phyloP scores from a whole-genome alignment of 1,140 invertebrate genomes.

The Ptiloglossa arizonensis region DNA sequence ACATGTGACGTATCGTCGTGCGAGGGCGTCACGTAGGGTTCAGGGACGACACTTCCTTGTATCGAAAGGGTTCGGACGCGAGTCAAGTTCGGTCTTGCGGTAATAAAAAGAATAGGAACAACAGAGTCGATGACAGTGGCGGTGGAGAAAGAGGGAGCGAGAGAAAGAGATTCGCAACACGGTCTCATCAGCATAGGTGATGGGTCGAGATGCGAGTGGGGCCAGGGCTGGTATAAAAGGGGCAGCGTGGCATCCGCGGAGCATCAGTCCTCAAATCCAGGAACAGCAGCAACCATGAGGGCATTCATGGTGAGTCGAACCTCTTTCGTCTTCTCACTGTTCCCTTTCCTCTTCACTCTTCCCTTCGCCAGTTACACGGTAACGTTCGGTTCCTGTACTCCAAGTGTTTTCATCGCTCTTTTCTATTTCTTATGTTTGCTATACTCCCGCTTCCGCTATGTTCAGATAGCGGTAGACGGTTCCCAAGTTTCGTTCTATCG shows the following conservation, averaged over 20 bases:
- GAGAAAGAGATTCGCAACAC: conserved; percentile 77
- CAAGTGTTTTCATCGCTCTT: neutral
- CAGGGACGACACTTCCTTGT: neutral
- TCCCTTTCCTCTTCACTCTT: conserved; percentile 15
- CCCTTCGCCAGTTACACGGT: neutral
- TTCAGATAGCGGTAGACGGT: too few species aligned
- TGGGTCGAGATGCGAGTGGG: conserved; percentile 78
- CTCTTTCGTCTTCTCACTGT: conserved; percentile 23
- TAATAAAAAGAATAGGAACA: neutral
- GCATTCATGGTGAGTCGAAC: conserved; percentile 81
- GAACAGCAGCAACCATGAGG: conserved; percentile 81
- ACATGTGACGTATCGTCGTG: neutral
- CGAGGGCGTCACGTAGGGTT: neutral
- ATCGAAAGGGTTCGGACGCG: neutral
- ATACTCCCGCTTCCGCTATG: too few species aligned
- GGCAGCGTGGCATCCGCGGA: conserved; percentile 77
- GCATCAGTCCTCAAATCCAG: conserved; percentile 83
- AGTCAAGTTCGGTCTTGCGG: conserved; percentile 11
- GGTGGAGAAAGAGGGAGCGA: conserved; percentile 62
- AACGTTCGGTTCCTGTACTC: neutral
- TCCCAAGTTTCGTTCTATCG: too few species aligned
- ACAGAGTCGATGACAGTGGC: conserved; percentile 20
- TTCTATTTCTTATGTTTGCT: too few species aligned
- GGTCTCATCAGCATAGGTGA: conserved; percentile 80
- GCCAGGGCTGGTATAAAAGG: conserved; percentile 75